These are phyloP conservation scores for Lerista edwardsae DNA, from an alignment of 2,797 vertebrate species.

Conservation along the genomic window DNA sequence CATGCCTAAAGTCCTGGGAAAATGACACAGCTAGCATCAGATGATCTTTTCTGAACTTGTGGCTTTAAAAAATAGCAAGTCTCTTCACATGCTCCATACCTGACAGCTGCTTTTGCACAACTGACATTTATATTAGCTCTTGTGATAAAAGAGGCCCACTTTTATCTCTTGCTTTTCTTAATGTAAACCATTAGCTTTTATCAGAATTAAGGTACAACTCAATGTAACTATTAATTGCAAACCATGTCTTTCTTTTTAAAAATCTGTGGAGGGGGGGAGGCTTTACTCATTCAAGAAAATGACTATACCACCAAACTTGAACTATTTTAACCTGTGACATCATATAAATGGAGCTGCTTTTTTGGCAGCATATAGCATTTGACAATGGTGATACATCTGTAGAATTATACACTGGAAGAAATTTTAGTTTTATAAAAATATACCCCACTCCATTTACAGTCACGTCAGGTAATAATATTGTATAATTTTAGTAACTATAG, in stretches of 20 bases:
- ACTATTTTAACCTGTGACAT: background rate
- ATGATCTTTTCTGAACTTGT: constrained; percentile 69
- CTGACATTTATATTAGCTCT: constrained; percentile 69
- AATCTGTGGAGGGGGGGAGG: constrained; percentile 18
- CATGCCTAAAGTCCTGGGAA: constrained; percentile 70
- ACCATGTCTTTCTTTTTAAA: constrained; percentile 15
- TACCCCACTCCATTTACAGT: background rate
- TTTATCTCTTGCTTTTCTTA: constrained; percentile 63
- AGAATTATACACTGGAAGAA: background rate
- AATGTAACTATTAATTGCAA: constrained; percentile 42
- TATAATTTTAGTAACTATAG: background rate
- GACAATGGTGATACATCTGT: background rate
- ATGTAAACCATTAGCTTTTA: constrained; percentile 69
- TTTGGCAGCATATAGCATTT: background rate
- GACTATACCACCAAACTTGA: background rate
- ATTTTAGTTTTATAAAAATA: background rate
- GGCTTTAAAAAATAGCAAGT: constrained; percentile 65
- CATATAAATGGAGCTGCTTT: background rate
- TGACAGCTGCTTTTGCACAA: constrained; percentile 64
- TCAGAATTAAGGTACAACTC: constrained; percentile 64
- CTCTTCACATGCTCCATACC: constrained; percentile 61
- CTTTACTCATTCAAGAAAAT: background rate
- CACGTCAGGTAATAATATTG: background rate
- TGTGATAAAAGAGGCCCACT: constrained; percentile 60
- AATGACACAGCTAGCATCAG: constrained; percentile 61